Percentiles rank a stretch among this genome's conserved stretches.
Conservation (phyloP, 2,888 invertebrate genomes). For the Platyscelio sp. region DNA sequence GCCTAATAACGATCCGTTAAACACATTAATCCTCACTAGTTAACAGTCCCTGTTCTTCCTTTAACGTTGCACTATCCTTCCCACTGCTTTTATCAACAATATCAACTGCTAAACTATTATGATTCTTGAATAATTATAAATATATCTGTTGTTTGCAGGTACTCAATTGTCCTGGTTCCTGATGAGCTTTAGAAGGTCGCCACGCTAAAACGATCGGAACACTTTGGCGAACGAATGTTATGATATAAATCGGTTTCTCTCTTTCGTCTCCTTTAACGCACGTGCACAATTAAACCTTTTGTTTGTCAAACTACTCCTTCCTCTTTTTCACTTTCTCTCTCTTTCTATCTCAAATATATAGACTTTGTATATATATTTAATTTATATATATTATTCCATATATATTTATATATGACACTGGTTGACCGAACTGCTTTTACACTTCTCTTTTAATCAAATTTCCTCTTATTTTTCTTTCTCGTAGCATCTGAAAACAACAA, state of each 20-base stretch:
- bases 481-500: constrained; percentile 60
- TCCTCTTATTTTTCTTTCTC: constrained; percentile 27
- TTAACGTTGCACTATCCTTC: constrained; percentile 49
- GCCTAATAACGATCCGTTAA: constrained; percentile 42
- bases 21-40: constrained; percentile 64
- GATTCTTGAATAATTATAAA: constrained; percentile 78
- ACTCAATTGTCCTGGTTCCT: constrained; percentile 82
- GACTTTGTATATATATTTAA: constrained; percentile 68
- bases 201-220: constrained; percentile 48
- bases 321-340: no score
- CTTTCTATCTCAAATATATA: constrained; percentile 67
- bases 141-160: constrained; percentile 83
- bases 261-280: constrained; percentile 45
- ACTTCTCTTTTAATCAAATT: constrained; percentile 20
- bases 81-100: constrained; percentile 43
- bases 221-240: constrained; percentile 59
- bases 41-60: constrained; percentile 49
- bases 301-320: constrained; percentile 47
- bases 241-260: constrained; percentile 49
- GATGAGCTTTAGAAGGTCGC: constrained; percentile 71
- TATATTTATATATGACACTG: constrained; percentile 66
- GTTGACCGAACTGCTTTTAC: constrained; percentile 50
- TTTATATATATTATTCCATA: constrained; percentile 61
- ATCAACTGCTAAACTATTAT: constrained; percentile 63
- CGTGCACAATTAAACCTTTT: constrained; percentile 53